Conservation (phyloP, 2,797 vertebrate genomes). For the Podarcis lilfordi region DNA sequence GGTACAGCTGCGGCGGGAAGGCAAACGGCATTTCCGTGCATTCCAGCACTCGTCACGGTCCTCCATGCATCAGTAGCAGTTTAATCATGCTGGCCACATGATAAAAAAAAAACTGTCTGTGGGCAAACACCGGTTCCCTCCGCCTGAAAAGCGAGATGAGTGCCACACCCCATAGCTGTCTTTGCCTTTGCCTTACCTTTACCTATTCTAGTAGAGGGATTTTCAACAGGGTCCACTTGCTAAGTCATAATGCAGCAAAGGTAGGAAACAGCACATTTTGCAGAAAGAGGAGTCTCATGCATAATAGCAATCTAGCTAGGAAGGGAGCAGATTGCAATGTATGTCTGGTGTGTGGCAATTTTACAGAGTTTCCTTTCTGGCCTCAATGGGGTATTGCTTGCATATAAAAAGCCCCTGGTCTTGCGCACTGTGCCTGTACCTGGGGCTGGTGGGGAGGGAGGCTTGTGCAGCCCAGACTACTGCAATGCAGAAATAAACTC, state of each 20-base stretch:
- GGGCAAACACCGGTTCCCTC: too few species aligned
- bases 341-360: not conserved
- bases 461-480: not conserved
- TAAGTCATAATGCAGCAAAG: not conserved
- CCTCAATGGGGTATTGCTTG: not conserved
- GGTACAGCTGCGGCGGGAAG: too few species aligned
- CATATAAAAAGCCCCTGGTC: not conserved
- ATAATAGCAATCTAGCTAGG: not conserved
- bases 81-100: too few species aligned
- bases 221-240: not conserved
- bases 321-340: not conserved
- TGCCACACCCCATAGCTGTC: too few species aligned
- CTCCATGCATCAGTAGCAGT: too few species aligned
- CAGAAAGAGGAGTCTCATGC: not conserved
- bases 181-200: too few species aligned
- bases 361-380: not conserved
- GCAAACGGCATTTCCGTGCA: fast-evolving
- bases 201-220: not conserved
- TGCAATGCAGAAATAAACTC: constrained; percentile 8
- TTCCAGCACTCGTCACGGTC: too few species aligned
- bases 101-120: too few species aligned
- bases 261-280: not conserved
- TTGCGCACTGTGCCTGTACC: not conserved
- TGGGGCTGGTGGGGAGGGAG: not conserved
- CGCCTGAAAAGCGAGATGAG: too few species aligned